Percentiles rank a stretch among this genome's conserved stretches.
Conservation (phyloP, 2,797 vertebrate genomes). For the Halcyon smyrnensis region DNA sequence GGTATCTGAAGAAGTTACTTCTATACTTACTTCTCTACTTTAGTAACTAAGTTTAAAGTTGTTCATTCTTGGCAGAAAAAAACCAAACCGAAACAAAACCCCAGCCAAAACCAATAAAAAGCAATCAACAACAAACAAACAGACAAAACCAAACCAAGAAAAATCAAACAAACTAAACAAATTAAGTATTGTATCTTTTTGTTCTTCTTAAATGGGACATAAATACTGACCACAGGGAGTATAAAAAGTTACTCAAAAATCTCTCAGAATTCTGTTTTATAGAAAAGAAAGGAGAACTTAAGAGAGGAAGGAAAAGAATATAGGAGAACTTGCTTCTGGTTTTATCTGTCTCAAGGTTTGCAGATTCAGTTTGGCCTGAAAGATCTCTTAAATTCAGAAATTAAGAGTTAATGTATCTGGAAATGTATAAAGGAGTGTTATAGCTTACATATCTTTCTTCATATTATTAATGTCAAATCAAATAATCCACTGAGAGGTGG, state of each 20-base stretch:
- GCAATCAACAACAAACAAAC: too few relatives aligned
- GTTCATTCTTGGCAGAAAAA: neutral
- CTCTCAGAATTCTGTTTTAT: neutral
- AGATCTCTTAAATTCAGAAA: neutral
- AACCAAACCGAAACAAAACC: too few relatives aligned
- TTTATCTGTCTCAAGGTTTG: neutral
- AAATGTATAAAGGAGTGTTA: neutral
- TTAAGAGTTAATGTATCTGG: neutral
- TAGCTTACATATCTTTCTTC: neutral
- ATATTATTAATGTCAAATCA: neutral
- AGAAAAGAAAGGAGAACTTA: neutral
- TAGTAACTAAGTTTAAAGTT: neutral
- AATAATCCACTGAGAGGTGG: neutral
- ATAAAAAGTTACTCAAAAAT: neutral
- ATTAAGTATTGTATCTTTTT: neutral
- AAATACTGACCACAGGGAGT: neutral
- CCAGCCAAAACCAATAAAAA: too few relatives aligned
- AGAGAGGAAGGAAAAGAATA: neutral
- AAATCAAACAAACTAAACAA: accelerated
- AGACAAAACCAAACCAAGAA: too few relatives aligned
- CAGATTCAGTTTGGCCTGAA: neutral
- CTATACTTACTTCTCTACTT: neutral
- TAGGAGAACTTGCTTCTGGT: neutral
- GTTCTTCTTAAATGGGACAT: neutral
- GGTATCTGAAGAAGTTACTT: neutral